Evolutionary conservation across 2,888 invertebrate species (phyloP), one percentile per base, ranked within the genome.

Genomic region (Saturnia japonica): DNA sequence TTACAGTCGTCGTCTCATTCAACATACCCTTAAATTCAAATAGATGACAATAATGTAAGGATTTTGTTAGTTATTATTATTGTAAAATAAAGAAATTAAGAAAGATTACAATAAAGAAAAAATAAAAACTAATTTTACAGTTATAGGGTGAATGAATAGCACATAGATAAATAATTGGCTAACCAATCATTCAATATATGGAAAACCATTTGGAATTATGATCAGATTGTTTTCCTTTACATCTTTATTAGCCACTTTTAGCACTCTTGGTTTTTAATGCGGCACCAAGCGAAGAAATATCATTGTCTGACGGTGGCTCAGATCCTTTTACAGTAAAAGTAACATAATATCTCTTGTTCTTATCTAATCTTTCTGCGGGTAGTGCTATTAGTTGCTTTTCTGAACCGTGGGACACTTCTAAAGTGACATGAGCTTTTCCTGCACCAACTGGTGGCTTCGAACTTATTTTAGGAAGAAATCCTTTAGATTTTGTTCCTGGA

Each of bases 301-400:
- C 94, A 72, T 91, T 94, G 67, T 95, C 95, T 0, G 93, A 93
- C n/a, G 95, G 92, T 43, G 94, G 94, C 72, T 94, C 94, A 4
- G 95, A 95, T 69, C 97, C 97, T 88, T 97, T 97, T 6, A 98
- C 97, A 45, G 98, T 98, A 85, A 98, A 98, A 68, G 98, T 98
- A 73, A 98, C 98, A 88, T 97, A 98, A 91, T 98, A 98, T 84
- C 97, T 95, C 90, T 98, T 98, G 86, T 97, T 97, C 85, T 97
- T 97, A 87, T 98, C 98, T 80, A 98, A 91, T 85, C 96, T 96
- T 83, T 98, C 97, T 28, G 98, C 96, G 70, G 98, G 98, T 87
- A 98, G 94, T 80, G 97, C 96, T 84, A 98, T 98, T 76, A 98
- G 95, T 88, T 97, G 97, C 84, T 97, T 97, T 83, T 97, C 97